Base-by-base conservation (phyloP, 2,113 vertebrate genomes). In the Corythaeola cristata region DNA sequence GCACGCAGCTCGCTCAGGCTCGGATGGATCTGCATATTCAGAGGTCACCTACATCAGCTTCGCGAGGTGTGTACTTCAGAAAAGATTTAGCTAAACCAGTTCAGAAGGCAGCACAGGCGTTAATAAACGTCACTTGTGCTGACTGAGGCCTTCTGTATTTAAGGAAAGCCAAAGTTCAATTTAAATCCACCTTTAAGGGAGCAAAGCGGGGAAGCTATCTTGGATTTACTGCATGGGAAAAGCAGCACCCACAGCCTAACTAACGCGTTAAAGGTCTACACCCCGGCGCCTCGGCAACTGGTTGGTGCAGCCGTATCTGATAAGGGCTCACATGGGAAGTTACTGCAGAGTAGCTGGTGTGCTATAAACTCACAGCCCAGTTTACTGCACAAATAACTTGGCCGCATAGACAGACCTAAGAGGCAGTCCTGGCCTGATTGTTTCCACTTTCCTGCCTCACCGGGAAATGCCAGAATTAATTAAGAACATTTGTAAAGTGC, bases 391-490 rank as follows among this genome's bases (percentile, higher is more conserved):
- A 68, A 85, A 53, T 20, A 87, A 30, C 77, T 44, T 5, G 10
- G 66, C 75, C 91, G 59, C 80, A 44, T 2, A 66, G 81, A 39
- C 10, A 0, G 78, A 35, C 49, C 37, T 16, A 21, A 50, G 60
- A 47, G 37, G 66, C 86, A 75, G 67, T 2, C 53, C 87, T 39
- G 62, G 60, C 87, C 85, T 26, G 67, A 66, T 37, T 74, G 77
- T 17, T 96, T 71, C 92, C 92, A 83, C 81, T 50, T 58, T 11
- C 85, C 85, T 86, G 72, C 92, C 89, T 87, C 76, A 89, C 89
- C 39, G 71, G 94, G 89, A 91, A 78, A 91, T 55, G 80, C 94
- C 92, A 66, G 85, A 39, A 92, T 94, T 92, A 94, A 94, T 94
- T 86, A 89, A 85, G 89, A 90, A 60, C 92, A 87, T 62, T 90